phyloP scores from a whole-genome alignment of 2,888 invertebrate species.

The Halocaridina rubra region DNA sequence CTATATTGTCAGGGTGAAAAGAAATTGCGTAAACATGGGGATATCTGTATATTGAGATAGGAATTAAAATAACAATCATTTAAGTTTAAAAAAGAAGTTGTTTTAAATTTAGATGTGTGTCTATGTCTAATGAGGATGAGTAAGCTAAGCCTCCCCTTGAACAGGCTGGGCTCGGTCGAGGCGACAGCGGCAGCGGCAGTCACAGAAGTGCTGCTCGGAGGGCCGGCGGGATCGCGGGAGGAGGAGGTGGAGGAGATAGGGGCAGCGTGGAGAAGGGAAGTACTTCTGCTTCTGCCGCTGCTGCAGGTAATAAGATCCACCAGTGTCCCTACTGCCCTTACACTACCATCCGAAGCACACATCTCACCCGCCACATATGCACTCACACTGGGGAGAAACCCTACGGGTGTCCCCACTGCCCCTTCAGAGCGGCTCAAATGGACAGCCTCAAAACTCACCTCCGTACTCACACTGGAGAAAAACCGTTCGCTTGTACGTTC shows the following conservation, averaged over 20 bases:
- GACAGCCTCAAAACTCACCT: conserved; percentile 53
- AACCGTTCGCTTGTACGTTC: conserved; percentile 44
- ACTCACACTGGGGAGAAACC: conserved; percentile 54
- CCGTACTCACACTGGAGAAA: conserved; percentile 48
- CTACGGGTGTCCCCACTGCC: conserved; percentile 46
- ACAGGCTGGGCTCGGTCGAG: conserved; percentile 53
- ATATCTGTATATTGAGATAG: too few relatives aligned
- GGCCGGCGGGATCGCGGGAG: neutral
- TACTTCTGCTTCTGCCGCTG: neutral
- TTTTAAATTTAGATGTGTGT: too few relatives aligned
- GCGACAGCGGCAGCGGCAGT: neutral
- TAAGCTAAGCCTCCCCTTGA: conserved; percentile 50
- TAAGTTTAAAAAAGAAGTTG: too few relatives aligned
- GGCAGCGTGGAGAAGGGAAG: neutral
- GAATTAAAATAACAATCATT: too few relatives aligned
- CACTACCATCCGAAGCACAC: conserved; percentile 53
- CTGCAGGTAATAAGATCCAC: conserved; percentile 40
- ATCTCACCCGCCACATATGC: conserved; percentile 47
- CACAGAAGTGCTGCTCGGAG: neutral
- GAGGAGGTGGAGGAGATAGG: neutral
- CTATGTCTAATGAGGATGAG: conserved; percentile 32
- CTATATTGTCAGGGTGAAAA: too few relatives aligned
- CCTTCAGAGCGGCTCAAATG: conserved; percentile 52
- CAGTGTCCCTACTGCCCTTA: conserved; percentile 59
- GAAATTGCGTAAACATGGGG: too few relatives aligned